A percentile compares a stretch with the other conserved stretches of the same genome.
Evolutionary conservation across 2,797 vertebrate genomes (phyloP).

Genomic region (Rousettus madagascariensis): DNA sequence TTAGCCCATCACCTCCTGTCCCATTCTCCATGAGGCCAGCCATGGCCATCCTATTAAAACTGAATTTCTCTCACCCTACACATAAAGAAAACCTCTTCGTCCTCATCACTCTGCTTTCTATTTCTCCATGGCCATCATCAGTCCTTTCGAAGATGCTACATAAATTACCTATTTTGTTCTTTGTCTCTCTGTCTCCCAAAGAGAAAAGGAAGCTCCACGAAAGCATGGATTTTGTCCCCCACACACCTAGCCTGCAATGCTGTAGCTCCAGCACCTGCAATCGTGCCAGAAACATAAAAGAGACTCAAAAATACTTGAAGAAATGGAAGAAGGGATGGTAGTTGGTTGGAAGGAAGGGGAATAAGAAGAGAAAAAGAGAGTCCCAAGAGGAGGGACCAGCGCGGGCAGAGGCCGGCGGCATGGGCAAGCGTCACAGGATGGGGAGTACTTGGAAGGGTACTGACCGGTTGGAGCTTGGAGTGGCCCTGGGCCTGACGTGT

Average conservation of each 20-base stretch:
- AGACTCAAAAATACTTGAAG: not conserved
- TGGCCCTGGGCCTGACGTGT: not conserved
- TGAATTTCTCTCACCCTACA: not conserved
- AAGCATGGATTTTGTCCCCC: not conserved
- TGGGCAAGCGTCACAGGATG: fast-evolving
- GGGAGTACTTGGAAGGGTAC: not conserved
- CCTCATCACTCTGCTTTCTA: not conserved
- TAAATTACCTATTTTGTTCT: not conserved
- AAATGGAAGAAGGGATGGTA: not conserved
- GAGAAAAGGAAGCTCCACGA: not conserved
- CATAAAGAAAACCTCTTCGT: not conserved
- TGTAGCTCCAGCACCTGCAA: not conserved
- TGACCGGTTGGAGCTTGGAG: not conserved
- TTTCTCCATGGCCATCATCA: not conserved
- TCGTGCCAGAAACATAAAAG: not conserved
- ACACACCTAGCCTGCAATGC: not conserved
- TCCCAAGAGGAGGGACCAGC: not conserved
- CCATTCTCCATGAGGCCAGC: not conserved
- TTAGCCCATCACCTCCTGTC: not conserved
- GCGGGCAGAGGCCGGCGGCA: not conserved
- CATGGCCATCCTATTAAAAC: not conserved
- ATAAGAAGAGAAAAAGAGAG: not conserved
- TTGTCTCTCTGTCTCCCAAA: not conserved
- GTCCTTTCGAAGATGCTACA: fast-evolving
- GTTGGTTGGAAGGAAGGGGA: not conserved